Evolutionary conservation across 2,113 vertebrate species (phyloP), one percentile per base, ranked within the genome.

Genomic region (Phasianus colchicus): DNA sequence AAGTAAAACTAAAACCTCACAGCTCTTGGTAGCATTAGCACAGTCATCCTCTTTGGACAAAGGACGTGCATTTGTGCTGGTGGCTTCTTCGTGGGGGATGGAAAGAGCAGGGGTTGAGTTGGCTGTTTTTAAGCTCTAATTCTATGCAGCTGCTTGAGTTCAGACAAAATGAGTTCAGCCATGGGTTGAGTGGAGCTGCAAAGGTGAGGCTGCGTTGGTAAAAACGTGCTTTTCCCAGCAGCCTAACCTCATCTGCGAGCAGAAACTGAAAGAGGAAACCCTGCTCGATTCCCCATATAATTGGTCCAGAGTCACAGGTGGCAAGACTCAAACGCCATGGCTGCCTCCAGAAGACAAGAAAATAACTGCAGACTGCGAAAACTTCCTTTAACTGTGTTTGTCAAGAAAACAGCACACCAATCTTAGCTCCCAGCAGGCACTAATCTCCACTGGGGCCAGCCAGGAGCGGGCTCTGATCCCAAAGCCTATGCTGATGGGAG

Each of bases 271-370:
- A 75, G 57, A 66, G 42, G 34, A 88, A 95, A 55, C 84, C 50
- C 86, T 85, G 88, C 86, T 88, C 85, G 73, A 77, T 80, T 92
- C 91, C 74, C 65, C 2, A 4, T 38, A 14, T 80, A 91, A 94
- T 90, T 80, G 85, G 69, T 70, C 70, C 40, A 77, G 65, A 86
- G 84, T 83, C 79, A 32, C 85, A 50, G 91, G 86, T 91, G 77
- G 74, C 65, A 30, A 67, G 42, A 80, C 85, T 92, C 94, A 88
- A 88, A 91, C 55, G 64, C 89, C 86, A 72, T 3, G 7, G 29
- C 83, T 83, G 90, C 88, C 54, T 70, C 79, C 78, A 88, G 87
- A 64, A 92, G 88, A 88, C 75, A 77, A 14, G 61, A 71, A 93
- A 93, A 86, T 89, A 86, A 93, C 86, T 89, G 81, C 82, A 73